Base-by-base conservation (phyloP, 2,797 vertebrate genomes). In the Eupleurogrammus muticus region DNA sequence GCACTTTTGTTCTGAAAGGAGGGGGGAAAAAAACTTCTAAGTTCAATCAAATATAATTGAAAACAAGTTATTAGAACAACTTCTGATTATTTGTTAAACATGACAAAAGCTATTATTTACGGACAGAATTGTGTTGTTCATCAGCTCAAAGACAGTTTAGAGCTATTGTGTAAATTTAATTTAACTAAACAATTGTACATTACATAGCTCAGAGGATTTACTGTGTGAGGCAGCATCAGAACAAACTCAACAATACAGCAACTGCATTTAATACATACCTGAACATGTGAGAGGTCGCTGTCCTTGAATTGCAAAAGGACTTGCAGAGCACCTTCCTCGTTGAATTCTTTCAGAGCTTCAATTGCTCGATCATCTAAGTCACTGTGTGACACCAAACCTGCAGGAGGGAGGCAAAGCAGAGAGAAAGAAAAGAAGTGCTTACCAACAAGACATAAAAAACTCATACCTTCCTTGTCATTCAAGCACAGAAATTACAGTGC, bases 201-300 rank as follows among this genome's bases (percentile, higher is more conserved):
- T 19, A 32, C 17, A 59, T 14, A 53, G 13, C 5, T 38, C n/a
- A 36, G 21, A 65, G 19, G 14, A 62, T 46, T 8, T 13, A 55
- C 23, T 61, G 42, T 28, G 9, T 20, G 47, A 14, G 2, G 23
- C 50, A 10, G 12, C 14, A 48, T 34, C 12, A 51, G 23, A 65
- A 44, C 28, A 0, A 48, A 50, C 14, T n/a, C 4, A 3, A 28
- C 28, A 38, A 32, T 35, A 46, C 14, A 47, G 5, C 12, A 52
- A 13, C 2, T n/a, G 12, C n/a, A 23, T 0, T 10, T 38, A 1
- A 24, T 2, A 13, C 85, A 94, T 94, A 99, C 98, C 95, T 99
- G 98, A 94, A 99, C 98, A 93, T 99, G 98, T 92, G 98, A 99
- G 88, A 99, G 97, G 95, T 99, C 98, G 85, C 98, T 99, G 94